These are phyloP conservation scores for Gobiocypris rarus DNA, from an alignment of 2,113 vertebrate genomes.

Conservation along the genomic window DNA sequence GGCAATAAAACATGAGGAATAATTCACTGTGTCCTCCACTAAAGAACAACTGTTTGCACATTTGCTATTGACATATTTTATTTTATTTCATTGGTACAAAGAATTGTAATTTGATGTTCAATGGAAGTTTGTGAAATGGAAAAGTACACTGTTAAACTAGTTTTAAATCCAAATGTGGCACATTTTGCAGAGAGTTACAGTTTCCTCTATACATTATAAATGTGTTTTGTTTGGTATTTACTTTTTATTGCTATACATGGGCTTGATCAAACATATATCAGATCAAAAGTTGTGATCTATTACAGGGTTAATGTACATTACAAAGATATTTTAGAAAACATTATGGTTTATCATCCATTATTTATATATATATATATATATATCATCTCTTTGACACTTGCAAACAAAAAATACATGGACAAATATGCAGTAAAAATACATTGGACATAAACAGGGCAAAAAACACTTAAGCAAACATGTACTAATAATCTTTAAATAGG, in stretches of 20 bases:
- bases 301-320: neutral
- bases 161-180: neutral
- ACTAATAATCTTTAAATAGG: neutral
- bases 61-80: conserved; percentile 84
- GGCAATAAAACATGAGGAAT: conserved; percentile 90
- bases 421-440: neutral
- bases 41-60: conserved; percentile 89
- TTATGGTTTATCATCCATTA: neutral
- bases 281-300: neutral
- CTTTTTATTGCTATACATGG: neutral
- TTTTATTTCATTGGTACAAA: conserved; percentile 76
- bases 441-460: neutral
- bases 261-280: neutral
- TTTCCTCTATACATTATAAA: neutral
- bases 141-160: neutral
- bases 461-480: neutral
- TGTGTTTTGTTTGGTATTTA: neutral
- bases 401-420: neutral
- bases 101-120: conserved; percentile 58
- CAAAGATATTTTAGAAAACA: neutral
- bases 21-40: conserved; percentile 85
- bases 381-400: neutral
- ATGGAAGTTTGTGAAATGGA: neutral
- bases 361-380: too few relatives aligned
- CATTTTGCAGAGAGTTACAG: neutral